A percentile compares a stretch with the other conserved stretches of the same genome.
These are phyloP conservation scores for Sycophila texana DNA, from an alignment of 2,888 invertebrate genomes.

Conservation along the genomic window DNA sequence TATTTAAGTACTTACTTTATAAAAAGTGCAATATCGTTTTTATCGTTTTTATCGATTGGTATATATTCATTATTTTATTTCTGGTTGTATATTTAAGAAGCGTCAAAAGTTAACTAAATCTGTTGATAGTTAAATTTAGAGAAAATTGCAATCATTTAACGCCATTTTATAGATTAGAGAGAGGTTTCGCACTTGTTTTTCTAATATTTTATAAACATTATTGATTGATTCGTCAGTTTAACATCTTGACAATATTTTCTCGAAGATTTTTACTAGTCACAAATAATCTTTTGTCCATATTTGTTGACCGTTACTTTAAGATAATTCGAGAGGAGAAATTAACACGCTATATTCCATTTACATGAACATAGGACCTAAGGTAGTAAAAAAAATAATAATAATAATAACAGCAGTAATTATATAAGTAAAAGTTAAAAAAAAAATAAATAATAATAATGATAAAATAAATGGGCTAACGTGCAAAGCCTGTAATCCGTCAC, in stretches of 20 bases:
- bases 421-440: slow-evolving; percentile 29
- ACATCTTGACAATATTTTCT: slow-evolving; percentile 18
- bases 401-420: slow-evolving; percentile 44
- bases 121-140: slow-evolving; percentile 6
- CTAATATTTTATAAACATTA: slow-evolving; percentile 7
- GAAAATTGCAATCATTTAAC: neutral
- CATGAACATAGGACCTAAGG: slow-evolving; percentile 38
- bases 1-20: slow-evolving; percentile 1
- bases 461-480: slow-evolving; percentile 41
- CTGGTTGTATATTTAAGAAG: neutral
- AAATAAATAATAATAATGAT: slow-evolving; percentile 26
- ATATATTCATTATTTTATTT: neutral
- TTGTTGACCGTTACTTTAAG: slow-evolving; percentile 14
- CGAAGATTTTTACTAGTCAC: slow-evolving; percentile 49
- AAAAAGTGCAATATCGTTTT: slow-evolving; percentile 10
- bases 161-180: slow-evolving; percentile 39
- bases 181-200: slow-evolving; percentile 5
- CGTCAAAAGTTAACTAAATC: neutral
- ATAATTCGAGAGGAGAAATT: slow-evolving; percentile 44
- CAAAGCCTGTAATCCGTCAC: slow-evolving; percentile 42
- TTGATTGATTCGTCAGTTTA: neutral
- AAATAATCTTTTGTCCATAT: slow-evolving; percentile 22
- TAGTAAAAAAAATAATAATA: slow-evolving; percentile 44
- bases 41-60: slow-evolving; percentile 12
- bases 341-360: slow-evolving; percentile 50